A percentile compares a stretch with the other conserved stretches of the same genome.
Conservation (phyloP, 2,888 invertebrate species). For the Cremastinae sp. region DNA sequence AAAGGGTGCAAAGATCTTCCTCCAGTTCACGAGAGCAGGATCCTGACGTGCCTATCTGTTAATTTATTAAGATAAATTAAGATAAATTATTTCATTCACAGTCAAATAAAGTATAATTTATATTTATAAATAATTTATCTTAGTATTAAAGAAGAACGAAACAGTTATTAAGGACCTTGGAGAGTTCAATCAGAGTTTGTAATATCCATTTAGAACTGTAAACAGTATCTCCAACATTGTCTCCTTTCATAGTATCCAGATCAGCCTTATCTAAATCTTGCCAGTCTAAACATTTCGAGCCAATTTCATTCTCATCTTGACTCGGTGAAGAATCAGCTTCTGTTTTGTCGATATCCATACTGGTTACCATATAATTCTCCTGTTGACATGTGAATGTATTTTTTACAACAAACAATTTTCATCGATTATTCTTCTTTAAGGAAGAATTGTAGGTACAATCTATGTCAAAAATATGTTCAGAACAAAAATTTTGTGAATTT, state of each 20-base stretch:
- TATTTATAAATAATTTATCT: not conserved
- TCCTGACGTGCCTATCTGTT: constrained; percentile 81
- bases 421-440: too few species aligned
- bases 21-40: constrained; percentile 85
- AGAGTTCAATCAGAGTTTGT: constrained; percentile 71
- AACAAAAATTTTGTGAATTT: too few species aligned
- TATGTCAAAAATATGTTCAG: too few species aligned
- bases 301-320: not conserved
- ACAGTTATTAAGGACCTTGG: constrained; percentile 66
- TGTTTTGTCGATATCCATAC: constrained; percentile 25
- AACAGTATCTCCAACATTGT: constrained; percentile 89
- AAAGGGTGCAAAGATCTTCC: constrained; percentile 88
- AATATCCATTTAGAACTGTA: constrained; percentile 84
- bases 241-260: constrained; percentile 84
- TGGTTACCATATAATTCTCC: too few species aligned
- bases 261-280: constrained; percentile 77
- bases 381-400: too few species aligned
- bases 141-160: not conserved
- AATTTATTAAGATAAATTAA: too few species aligned
- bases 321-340: not conserved
- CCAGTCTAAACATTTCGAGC: constrained; percentile 64
- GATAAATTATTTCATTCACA: not conserved
- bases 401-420: too few species aligned
- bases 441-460: too few species aligned
- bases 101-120: not conserved